phyloP scores from a whole-genome alignment of 2,113 vertebrate genomes.

The Egretta garzetta region DNA sequence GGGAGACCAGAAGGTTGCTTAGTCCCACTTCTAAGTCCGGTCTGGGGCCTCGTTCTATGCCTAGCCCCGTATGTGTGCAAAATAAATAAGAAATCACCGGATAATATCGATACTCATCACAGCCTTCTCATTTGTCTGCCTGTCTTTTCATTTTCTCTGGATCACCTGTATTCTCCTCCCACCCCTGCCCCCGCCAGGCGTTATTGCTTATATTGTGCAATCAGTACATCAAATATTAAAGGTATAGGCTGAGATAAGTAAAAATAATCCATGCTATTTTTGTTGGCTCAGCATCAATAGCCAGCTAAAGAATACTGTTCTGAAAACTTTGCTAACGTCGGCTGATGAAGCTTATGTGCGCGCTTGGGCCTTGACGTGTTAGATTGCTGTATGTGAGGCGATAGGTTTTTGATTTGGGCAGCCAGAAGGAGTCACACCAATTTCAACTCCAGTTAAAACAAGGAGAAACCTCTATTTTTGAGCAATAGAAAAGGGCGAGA shows the following conservation, averaged over 20 bases:
- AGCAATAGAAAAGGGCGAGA: not conserved
- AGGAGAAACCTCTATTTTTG: not conserved
- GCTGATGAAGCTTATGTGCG: not conserved
- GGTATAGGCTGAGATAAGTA: not conserved
- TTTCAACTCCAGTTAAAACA: not conserved
- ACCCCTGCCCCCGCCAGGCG: accelerated
- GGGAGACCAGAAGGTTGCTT: not conserved
- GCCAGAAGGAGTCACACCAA: not conserved
- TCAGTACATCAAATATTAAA: not conserved
- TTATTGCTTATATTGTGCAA: not conserved
- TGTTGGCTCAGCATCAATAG: not conserved
- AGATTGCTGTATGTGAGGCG: not conserved
- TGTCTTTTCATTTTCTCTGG: not conserved
- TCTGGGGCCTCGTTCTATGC: not conserved
- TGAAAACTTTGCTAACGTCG: not conserved
- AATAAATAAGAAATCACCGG: not conserved
- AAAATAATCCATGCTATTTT: not conserved
- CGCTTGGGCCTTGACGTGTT: not conserved
- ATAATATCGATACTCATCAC: not conserved
- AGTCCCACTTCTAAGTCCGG: not conserved
- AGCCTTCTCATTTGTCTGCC: not conserved
- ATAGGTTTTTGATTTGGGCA: not conserved
- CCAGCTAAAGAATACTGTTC: not conserved
- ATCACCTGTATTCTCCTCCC: not conserved
- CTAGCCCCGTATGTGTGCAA: not conserved